Conservation (phyloP, 92 coral and sea anemone species). For the Epizoanthus rinbou region DNA sequence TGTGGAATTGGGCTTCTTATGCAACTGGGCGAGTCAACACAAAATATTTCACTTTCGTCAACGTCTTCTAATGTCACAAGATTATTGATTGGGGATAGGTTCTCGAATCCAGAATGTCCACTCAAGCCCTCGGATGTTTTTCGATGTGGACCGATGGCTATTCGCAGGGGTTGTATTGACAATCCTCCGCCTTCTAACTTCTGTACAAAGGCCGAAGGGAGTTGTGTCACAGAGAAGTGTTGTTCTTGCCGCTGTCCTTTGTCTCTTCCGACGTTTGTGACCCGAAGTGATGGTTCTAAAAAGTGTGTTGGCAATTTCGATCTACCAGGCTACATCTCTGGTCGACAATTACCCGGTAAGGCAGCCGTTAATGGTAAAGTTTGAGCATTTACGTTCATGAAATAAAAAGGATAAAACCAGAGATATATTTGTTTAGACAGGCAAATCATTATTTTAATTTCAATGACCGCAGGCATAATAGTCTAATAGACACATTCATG, state of each 20-base stretch:
- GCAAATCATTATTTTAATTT: no score
- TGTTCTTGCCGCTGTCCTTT: conserved; percentile 15
- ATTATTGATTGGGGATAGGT: conserved; percentile 31
- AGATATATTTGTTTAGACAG: neutral
- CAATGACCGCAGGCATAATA: no score
- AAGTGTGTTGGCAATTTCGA: conserved; percentile 15
- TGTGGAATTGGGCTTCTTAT: conserved; percentile 3
- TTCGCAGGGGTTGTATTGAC: conserved; percentile 10
- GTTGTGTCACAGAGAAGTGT: conserved; percentile 3
- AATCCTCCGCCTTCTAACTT: conserved; percentile 3
- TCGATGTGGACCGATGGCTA: neutral
- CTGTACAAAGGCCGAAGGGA: conserved; percentile 23
- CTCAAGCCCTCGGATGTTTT: neutral
- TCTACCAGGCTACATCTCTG: neutral
- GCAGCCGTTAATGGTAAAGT: neutral
- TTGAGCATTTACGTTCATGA: neutral
- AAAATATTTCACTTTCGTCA: conserved; percentile 14
- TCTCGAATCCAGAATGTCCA: conserved; percentile 36
- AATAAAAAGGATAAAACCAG: neutral
- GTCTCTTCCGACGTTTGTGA: conserved; percentile 33
- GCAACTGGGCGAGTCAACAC: conserved; percentile 6
- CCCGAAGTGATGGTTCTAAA: conserved; percentile 20
- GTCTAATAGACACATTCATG: no score
- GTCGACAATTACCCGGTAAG: conserved; percentile 17
- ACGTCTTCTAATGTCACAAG: conserved; percentile 38